Conservation (phyloP, 2,888 invertebrate species). For the Gisinianus flammeolus region DNA sequence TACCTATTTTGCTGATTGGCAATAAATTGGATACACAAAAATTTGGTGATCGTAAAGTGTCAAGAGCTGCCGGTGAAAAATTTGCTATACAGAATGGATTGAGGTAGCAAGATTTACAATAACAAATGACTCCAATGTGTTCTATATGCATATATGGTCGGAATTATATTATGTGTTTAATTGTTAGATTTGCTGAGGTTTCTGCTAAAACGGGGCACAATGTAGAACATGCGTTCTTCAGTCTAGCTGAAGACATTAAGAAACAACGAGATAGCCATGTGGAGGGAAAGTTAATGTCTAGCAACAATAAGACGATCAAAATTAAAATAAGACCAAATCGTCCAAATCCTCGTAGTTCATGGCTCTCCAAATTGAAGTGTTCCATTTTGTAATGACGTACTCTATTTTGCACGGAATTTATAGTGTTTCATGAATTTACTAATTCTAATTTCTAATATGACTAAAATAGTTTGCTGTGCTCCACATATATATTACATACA, state of each 20-base stretch:
- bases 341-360: not conserved
- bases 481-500: no score
- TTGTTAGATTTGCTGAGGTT: constrained; percentile 45
- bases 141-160: not conserved
- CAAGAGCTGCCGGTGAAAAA: constrained; percentile 38
- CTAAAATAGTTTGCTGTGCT: no score
- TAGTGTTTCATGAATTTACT: no score
- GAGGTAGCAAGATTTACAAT: constrained; percentile 24
- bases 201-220: constrained; percentile 49
- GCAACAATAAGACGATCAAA: not conserved
- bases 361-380: constrained; percentile 15
- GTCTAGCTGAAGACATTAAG: constrained; percentile 42
- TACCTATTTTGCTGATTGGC: constrained; percentile 43
- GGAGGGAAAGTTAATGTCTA: not conserved
- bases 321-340: not conserved
- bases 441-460: no score
- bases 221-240: constrained; percentile 43
- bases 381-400: constrained; percentile 17
- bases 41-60: not conserved
- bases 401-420: no score
- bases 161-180: constrained; percentile 1
- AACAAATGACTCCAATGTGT: not conserved
- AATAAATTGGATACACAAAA: constrained; percentile 43
- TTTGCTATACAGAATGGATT: constrained; percentile 35
- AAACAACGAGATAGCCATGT: not conserved